Evolutionary conservation across 2,113 vertebrate genomes (phyloP).

Genomic region (Uropsilus gracilis): DNA sequence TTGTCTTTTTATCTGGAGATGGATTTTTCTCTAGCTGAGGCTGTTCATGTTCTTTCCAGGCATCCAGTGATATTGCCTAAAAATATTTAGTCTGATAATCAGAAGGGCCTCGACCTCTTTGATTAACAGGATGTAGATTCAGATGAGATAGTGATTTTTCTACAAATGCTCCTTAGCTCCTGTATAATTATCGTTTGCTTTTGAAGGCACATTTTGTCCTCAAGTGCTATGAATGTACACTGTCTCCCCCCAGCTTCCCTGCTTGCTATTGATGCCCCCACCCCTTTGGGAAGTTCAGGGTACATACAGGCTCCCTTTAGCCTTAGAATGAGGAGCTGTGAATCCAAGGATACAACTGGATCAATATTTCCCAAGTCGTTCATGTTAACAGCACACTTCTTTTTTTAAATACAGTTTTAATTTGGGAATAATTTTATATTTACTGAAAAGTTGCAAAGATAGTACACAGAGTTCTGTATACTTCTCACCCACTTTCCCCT

Average conservation of each 20-base stretch:
- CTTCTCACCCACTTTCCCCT: not conserved
- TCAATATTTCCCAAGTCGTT: not conserved
- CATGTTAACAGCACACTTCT: not conserved
- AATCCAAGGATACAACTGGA: not conserved
- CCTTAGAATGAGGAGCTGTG: not conserved
- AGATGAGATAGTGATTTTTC: conserved; percentile 67
- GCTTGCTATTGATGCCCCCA: not conserved
- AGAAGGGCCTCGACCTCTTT: conserved; percentile 64
- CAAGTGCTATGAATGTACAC: not conserved
- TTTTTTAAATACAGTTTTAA: not conserved
- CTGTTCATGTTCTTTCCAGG: conserved; percentile 59
- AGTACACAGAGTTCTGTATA: not conserved
- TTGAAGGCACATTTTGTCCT: conserved; percentile 62
- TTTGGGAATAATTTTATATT: conserved; percentile 28
- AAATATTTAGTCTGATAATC: conserved; percentile 78
- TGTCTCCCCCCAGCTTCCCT: not conserved
- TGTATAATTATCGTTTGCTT: conserved; percentile 61
- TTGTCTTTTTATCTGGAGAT: conserved; percentile 23
- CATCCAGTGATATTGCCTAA: conserved; percentile 65
- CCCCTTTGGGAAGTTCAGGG: not conserved
- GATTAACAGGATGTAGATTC: conserved; percentile 69
- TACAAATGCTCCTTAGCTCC: conserved; percentile 21
- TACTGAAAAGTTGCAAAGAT: not conserved
- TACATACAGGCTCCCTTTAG: not conserved
- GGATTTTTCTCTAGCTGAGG: not conserved